These are phyloP conservation scores for Steinernema carpocapsae DNA, from an alignment of 2,888 invertebrate species.

Conservation along the genomic window DNA sequence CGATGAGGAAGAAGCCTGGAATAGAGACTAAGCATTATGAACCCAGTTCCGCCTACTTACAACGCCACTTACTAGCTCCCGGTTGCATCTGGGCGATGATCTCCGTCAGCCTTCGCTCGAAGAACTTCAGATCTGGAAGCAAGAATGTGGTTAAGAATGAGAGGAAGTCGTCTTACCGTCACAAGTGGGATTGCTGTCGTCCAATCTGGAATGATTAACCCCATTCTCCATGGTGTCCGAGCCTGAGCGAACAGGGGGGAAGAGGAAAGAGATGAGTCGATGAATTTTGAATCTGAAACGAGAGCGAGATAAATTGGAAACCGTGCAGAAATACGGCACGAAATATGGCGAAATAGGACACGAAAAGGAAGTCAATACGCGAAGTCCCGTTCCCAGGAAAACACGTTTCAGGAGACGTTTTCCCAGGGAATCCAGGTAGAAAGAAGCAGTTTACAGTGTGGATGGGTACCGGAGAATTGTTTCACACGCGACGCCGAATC, in stretches of 20 bases:
- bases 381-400: too few relatives aligned
- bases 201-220: not conserved
- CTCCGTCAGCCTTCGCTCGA: conserved; percentile 19
- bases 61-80: conserved; percentile 33
- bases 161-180: conserved; percentile 16
- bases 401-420: too few relatives aligned
- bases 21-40: not conserved
- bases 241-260: not conserved
- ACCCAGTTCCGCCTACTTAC: conserved; percentile 23
- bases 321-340: too few relatives aligned
- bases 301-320: too few relatives aligned
- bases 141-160: too few relatives aligned
- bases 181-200: conserved; percentile 6
- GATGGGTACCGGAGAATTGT: too few relatives aligned
- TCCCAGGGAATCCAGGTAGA: too few relatives aligned
- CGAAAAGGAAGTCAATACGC: too few relatives aligned
- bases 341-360: too few relatives aligned
- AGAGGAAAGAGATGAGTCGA: not conserved
- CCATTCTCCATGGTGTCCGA: conserved; percentile 17
- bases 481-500: too few relatives aligned
- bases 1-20: conserved; percentile 24
- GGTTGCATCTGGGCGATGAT: conserved; percentile 14
- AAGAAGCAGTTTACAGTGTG: too few relatives aligned
- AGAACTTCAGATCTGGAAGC: conserved; percentile 13
- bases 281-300: too few relatives aligned